phyloP scores from a whole-genome alignment of 2,797 vertebrate genomes.

The Sarcophilus harrisii region DNA sequence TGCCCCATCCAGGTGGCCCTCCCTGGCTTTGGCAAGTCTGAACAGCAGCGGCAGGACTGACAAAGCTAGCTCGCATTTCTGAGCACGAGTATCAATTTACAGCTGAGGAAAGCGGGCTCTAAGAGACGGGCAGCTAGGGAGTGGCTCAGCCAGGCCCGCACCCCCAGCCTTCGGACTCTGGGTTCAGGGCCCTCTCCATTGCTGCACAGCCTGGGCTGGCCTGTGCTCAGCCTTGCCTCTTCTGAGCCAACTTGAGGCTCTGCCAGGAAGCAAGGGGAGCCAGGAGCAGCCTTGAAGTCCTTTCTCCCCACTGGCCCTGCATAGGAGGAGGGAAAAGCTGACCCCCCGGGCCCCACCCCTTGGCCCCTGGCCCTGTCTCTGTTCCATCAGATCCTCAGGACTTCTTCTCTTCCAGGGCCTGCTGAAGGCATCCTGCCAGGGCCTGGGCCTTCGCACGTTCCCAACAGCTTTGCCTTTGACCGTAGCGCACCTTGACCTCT shows the following conservation, averaged over 20 bases:
- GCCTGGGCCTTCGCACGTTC: slow-evolving; percentile 83
- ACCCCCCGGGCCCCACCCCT: background rate
- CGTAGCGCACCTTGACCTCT: slow-evolving; percentile 86
- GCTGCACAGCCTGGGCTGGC: background rate
- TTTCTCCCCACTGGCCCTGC: background rate
- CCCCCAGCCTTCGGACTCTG: too few relatives aligned
- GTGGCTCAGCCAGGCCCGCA: slow-evolving; percentile 17
- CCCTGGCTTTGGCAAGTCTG: background rate
- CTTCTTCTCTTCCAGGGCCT: slow-evolving; percentile 60
- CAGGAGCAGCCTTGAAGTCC: background rate
- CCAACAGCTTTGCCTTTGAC: slow-evolving; percentile 83
- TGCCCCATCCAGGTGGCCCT: background rate
- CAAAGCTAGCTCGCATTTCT: background rate
- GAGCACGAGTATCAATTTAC: slow-evolving; percentile 1
- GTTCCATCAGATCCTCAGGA: background rate
- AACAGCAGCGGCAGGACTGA: background rate
- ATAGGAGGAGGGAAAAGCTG: background rate
- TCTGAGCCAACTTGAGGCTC: background rate
- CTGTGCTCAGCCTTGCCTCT: background rate
- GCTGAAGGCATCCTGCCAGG: slow-evolving; percentile 82
- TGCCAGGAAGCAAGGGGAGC: background rate
- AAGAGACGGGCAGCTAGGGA: slow-evolving; percentile 3
- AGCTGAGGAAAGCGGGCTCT: slow-evolving; percentile 26
- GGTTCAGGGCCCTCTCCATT: too few relatives aligned
- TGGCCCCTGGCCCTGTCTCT: background rate